phyloP scores from a whole-genome alignment of 1,140 invertebrate species.

The Conopomorpha cramerella region DNA sequence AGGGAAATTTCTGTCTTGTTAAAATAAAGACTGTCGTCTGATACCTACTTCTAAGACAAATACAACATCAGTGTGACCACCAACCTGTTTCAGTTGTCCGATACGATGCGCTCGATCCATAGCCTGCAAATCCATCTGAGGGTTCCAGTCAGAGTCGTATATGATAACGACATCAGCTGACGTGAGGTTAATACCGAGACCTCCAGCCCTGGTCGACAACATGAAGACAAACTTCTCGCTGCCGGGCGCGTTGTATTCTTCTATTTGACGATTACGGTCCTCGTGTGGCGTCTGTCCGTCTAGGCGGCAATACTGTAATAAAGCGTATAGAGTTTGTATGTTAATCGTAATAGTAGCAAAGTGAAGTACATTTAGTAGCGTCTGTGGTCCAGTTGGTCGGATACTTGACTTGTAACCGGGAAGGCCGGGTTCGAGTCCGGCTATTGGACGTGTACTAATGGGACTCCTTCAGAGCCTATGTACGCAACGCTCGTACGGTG shows the following conservation, averaged over 20 bases:
- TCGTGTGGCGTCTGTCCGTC: constrained; percentile 98
- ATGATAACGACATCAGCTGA: constrained; percentile 98
- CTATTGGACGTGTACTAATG: too few relatives aligned
- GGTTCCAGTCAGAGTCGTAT: constrained; percentile 99
- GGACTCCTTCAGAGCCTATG: too few relatives aligned
- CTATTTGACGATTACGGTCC: constrained; percentile 94
- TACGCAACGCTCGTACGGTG: too few relatives aligned
- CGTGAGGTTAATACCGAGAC: constrained; percentile 97
- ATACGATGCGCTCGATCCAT: constrained; percentile 99
- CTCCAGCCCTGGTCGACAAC: constrained; percentile 97
- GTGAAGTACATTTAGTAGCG: too few relatives aligned
- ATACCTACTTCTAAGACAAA: too few relatives aligned
- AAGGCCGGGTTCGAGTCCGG: too few relatives aligned
- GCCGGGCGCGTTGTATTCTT: constrained; percentile 90
- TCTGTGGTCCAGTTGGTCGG: too few relatives aligned
- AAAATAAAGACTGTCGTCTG: too few relatives aligned
- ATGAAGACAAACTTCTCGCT: constrained; percentile 98
- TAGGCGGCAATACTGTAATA: constrained; percentile 94
- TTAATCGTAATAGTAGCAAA: too few relatives aligned
- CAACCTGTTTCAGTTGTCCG: constrained; percentile 95
- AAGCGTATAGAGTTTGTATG: too few relatives aligned
- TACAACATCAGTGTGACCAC: neutral
- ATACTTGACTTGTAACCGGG: too few relatives aligned
- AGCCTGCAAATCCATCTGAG: constrained; percentile 97
- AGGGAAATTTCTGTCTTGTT: too few relatives aligned